A percentile compares a stretch with the other conserved stretches of the same genome.
Conservation (phyloP, 2,888 invertebrate species). For the Elmis aenea region DNA sequence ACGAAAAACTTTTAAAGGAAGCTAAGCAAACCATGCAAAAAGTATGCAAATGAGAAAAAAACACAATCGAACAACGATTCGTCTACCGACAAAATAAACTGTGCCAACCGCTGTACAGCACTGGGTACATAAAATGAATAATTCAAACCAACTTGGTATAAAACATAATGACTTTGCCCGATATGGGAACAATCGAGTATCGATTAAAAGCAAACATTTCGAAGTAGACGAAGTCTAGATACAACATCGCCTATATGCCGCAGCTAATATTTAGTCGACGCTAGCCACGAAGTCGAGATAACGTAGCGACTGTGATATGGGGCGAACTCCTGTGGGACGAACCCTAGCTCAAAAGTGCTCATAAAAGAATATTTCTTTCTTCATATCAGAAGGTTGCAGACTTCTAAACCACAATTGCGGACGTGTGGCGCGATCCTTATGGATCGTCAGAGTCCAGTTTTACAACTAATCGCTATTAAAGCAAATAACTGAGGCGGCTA, state of each 20-base stretch:
- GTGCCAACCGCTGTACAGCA: slow-evolving; percentile 15
- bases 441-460: slow-evolving; percentile 26
- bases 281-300: slow-evolving; percentile 20
- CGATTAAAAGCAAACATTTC: slow-evolving; percentile 26
- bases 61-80: slow-evolving; percentile 1
- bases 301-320: slow-evolving; percentile 16
- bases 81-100: slow-evolving; percentile 11
- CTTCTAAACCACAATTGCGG: slow-evolving; percentile 31
- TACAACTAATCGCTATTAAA: slow-evolving; percentile 30
- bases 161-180: slow-evolving; percentile 23
- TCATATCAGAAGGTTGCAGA: slow-evolving; percentile 41
- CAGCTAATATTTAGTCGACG: slow-evolving; percentile 21
- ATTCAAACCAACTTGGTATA: slow-evolving; percentile 24
- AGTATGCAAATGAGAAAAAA: slow-evolving; percentile 5
- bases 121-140: slow-evolving; percentile 26
- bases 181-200: slow-evolving; percentile 25
- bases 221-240: slow-evolving; percentile 12
- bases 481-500: slow-evolving; percentile 12
- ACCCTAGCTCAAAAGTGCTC: slow-evolving; percentile 33
- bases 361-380: slow-evolving; percentile 41
- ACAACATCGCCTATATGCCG: slow-evolving; percentile 15
- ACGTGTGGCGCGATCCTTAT: slow-evolving; percentile 33
- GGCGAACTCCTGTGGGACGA: slow-evolving; percentile 14
- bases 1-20: no score
- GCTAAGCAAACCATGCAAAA: background rate